phyloP scores from a whole-genome alignment of 2,113 vertebrate species.

The Oceanodroma tethys region DNA sequence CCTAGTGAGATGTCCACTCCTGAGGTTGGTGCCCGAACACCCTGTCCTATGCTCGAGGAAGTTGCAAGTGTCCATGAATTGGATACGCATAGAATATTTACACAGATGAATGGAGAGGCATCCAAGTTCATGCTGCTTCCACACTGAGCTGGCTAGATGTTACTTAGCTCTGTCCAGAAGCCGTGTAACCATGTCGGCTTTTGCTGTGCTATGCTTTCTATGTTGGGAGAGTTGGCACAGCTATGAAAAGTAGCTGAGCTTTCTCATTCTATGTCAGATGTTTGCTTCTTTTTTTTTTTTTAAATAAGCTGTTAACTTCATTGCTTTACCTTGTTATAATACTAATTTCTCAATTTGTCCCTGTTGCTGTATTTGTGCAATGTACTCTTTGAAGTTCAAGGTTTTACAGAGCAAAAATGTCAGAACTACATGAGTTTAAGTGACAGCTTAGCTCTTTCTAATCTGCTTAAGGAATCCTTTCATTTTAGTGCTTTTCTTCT shows the following conservation, averaged over 20 bases:
- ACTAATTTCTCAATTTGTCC: not conserved
- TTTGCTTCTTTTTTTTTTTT: not conserved
- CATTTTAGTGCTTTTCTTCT: not conserved
- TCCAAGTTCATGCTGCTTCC: not conserved
- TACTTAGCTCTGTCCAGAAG: not conserved
- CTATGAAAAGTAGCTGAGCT: not conserved
- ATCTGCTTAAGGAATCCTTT: not conserved
- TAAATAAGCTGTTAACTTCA: not conserved
- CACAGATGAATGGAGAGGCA: not conserved
- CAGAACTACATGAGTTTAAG: not conserved
- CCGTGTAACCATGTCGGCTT: not conserved
- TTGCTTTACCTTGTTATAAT: not conserved
- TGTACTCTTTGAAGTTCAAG: slow-evolving; percentile 27
- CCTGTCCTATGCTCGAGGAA: not conserved
- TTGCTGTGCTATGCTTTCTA: not conserved
- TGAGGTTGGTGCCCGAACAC: not conserved
- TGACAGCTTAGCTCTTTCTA: slow-evolving; percentile 13
- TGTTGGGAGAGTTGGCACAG: not conserved
- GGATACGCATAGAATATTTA: not conserved
- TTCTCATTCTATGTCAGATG: not conserved
- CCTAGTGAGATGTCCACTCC: not conserved
- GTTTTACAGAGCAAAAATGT: slow-evolving; percentile 1
- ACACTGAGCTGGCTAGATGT: not conserved
- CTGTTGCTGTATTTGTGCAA: not conserved
- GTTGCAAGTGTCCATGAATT: not conserved